A percentile compares a stretch with the other conserved stretches of the same genome.
Evolutionary conservation across 2,888 invertebrate genomes (phyloP).

Genomic region (Patella pellucida): DNA sequence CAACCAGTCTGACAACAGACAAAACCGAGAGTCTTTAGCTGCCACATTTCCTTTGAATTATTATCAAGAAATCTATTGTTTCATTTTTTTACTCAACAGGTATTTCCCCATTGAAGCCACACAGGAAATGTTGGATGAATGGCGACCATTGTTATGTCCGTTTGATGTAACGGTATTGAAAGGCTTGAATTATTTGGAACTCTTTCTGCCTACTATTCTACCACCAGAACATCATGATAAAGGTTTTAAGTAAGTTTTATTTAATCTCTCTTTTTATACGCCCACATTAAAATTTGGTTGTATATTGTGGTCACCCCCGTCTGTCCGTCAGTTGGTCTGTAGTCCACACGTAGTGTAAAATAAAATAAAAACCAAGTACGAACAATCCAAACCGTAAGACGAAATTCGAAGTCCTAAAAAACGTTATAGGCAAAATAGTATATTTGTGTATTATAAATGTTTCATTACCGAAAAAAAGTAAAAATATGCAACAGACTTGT

Average conservation of each 20-base stretch:
- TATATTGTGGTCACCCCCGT: no score
- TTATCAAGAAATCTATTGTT: background rate
- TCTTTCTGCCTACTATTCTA: constrained; percentile 84
- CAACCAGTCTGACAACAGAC: background rate
- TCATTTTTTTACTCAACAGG: constrained; percentile 36
- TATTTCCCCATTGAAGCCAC: constrained; percentile 77
- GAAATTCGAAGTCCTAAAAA: no score
- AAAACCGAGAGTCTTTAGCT: background rate
- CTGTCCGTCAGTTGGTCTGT: no score
- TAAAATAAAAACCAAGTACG: no score
- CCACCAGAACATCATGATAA: constrained; percentile 74
- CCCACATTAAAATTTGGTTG: no score
- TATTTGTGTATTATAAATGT: no score
- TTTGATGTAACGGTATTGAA: constrained; percentile 74
- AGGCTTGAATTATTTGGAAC: constrained; percentile 76
- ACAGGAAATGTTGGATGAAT: constrained; percentile 87
- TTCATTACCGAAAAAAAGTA: no score
- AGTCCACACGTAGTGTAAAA: no score
- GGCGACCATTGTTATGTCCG: constrained; percentile 85
- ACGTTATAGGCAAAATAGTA: no score
- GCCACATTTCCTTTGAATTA: background rate
- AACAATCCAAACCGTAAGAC: no score
- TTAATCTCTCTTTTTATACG: no score
- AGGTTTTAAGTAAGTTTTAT: constrained; percentile 74
- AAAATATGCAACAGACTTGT: no score